Evolutionary conservation across 1,140 invertebrate species (phyloP).

Genomic region (Zophobas morio): DNA sequence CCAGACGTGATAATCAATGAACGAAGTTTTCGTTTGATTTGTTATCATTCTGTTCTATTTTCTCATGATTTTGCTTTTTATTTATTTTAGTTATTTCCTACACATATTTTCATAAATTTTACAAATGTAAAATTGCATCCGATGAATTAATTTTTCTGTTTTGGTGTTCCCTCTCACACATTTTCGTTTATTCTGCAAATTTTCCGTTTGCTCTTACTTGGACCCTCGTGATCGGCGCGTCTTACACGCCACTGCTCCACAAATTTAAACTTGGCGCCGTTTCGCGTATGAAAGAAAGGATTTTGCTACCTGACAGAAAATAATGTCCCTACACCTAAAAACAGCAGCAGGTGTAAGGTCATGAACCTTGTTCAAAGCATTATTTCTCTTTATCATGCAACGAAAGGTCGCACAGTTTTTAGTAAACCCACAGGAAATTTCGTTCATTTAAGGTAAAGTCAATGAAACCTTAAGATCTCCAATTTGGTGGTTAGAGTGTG

Average conservation of each 20-base stretch:
- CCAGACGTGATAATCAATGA: too few relatives aligned
- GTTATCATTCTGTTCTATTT: too few relatives aligned
- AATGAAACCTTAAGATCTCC: slow-evolving; percentile 13
- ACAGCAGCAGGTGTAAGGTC: slow-evolving; percentile 63
- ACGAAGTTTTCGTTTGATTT: too few relatives aligned
- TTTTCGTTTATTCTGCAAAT: too few relatives aligned
- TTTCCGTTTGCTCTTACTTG: too few relatives aligned
- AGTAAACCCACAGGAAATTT: slow-evolving; percentile 4
- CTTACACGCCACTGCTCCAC: neutral
- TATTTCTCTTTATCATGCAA: slow-evolving; percentile 56
- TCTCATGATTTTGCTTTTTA: too few relatives aligned
- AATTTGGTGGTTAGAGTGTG: neutral
- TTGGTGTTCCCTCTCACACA: too few relatives aligned
- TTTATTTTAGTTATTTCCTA: too few relatives aligned
- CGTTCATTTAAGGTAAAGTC: neutral
- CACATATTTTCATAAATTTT: too few relatives aligned
- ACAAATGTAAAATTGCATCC: too few relatives aligned
- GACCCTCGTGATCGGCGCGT: too few relatives aligned
- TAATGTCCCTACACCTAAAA: slow-evolving; percentile 40
- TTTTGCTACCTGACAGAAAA: slow-evolving; percentile 24
- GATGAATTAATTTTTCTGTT: too few relatives aligned
- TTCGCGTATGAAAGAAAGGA: neutral
- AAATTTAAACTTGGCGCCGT: slow-evolving; percentile 20
- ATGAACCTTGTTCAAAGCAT: slow-evolving; percentile 60
- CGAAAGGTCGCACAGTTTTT: slow-evolving; percentile 56